A percentile compares a stretch with the other conserved stretches of the same genome.
phyloP scores from a whole-genome alignment of 2,888 invertebrate genomes.

The Meiosimyza platycephala region DNA sequence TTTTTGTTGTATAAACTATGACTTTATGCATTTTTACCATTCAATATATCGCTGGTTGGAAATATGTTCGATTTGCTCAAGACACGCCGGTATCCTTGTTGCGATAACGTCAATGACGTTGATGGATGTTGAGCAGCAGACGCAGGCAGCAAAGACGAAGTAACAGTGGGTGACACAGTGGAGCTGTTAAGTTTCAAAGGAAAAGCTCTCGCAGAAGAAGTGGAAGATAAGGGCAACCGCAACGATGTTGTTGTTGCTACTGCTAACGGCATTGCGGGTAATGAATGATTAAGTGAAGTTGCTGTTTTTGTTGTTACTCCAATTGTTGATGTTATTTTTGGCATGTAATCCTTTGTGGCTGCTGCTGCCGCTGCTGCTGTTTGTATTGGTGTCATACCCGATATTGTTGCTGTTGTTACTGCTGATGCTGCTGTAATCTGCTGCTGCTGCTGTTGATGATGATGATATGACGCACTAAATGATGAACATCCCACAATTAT shows the following conservation, averaged over 20 bases:
- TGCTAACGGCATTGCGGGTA: not conserved
- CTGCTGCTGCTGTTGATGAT: slow-evolving; percentile 35
- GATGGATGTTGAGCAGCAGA: slow-evolving; percentile 18
- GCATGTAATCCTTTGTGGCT: slow-evolving; percentile 4
- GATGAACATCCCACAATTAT: slow-evolving; percentile 49
- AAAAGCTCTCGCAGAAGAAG: not conserved
- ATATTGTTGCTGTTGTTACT: slow-evolving; percentile 44
- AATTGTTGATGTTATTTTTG: slow-evolving; percentile 4
- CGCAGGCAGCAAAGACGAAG: slow-evolving; percentile 9
- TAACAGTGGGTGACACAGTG: not conserved
- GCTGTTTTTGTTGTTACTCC: slow-evolving; percentile 44
- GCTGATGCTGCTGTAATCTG: slow-evolving; percentile 48
- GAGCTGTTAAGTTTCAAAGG: not conserved
- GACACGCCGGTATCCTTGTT: not conserved
- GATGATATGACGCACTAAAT: slow-evolving; percentile 47
- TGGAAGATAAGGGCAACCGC: slow-evolving; percentile 12
- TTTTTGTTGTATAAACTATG: no score
- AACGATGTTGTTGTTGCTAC: slow-evolving; percentile 15
- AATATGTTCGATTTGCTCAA: slow-evolving; percentile 8
- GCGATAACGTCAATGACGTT: slow-evolving; percentile 9
- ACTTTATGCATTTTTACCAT: slow-evolving; percentile 4
- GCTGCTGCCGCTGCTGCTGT: slow-evolving; percentile 21
- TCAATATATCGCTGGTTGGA: slow-evolving; percentile 12
- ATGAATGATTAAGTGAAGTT: slow-evolving; percentile 39
- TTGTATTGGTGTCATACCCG: no score